Percentiles rank a stretch among this genome's conserved stretches.
Conservation (phyloP, 2,888 invertebrate genomes). For the Serripes groenlandicus region DNA sequence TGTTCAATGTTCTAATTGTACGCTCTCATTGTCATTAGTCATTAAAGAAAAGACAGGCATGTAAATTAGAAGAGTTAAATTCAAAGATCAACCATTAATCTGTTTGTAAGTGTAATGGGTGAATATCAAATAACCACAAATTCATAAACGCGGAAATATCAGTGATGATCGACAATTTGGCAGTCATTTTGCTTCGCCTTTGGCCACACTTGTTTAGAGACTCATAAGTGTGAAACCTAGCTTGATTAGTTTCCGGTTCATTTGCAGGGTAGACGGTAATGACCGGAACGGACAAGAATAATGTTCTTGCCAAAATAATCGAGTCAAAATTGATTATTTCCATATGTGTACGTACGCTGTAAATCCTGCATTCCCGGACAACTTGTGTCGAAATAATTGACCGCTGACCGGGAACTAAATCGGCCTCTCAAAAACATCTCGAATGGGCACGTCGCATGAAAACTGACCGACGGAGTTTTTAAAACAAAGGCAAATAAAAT, state of each 20-base stretch:
- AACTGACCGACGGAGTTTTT: too few species aligned
- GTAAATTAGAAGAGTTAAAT: too few species aligned
- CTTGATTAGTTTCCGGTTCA: slow-evolving; percentile 39
- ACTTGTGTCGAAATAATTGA: background rate
- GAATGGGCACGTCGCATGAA: too few species aligned
- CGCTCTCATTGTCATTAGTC: too few species aligned
- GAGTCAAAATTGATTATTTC: slow-evolving; percentile 23
- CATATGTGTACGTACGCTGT: background rate
- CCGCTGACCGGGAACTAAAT: background rate
- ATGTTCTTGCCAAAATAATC: slow-evolving; percentile 14
- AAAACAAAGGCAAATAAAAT: too few species aligned
- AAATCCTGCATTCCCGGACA: background rate
- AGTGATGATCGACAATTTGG: slow-evolving; percentile 10
- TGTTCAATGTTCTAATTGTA: too few species aligned
- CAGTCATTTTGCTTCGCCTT: slow-evolving; percentile 16
- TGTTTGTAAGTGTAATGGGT: too few species aligned
- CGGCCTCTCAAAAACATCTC: too few species aligned
- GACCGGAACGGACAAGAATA: slow-evolving; percentile 24
- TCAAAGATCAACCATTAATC: too few species aligned
- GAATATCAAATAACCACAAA: background rate
- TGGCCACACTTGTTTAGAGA: background rate
- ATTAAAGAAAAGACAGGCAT: too few species aligned
- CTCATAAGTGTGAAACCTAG: background rate
- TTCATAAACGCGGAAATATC: slow-evolving; percentile 17
- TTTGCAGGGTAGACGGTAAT: slow-evolving; percentile 24